Conservation (phyloP, 2,888 invertebrate species). For the Drosophila dives region DNA sequence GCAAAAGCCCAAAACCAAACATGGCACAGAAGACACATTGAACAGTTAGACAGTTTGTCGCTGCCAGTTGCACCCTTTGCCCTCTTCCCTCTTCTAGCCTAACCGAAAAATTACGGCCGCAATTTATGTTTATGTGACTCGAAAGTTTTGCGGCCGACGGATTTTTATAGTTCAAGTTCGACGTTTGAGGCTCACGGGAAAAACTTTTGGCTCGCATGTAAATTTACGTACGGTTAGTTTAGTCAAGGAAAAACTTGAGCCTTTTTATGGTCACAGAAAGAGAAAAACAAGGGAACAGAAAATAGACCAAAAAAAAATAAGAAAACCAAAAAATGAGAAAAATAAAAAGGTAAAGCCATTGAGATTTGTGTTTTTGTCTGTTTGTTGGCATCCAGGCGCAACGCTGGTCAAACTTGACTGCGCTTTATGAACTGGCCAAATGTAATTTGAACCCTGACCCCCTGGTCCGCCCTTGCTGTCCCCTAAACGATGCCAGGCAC, state of each 20-base stretch:
- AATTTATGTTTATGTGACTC: conserved; percentile 80
- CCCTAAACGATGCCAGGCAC: conserved; percentile 10
- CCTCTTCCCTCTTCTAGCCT: conserved; percentile 26
- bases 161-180: conserved; percentile 77
- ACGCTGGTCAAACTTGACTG: conserved; percentile 62
- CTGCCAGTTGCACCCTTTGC: conserved; percentile 1
- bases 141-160: conserved; percentile 62
- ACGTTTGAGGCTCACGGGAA: conserved; percentile 45
- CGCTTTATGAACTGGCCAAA: conserved; percentile 66
- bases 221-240: conserved; percentile 68
- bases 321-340: conserved; percentile 14
- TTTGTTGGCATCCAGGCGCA: conserved; percentile 43
- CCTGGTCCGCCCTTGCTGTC: conserved; percentile 4
- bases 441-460: conserved; percentile 50
- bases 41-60: conserved; percentile 27
- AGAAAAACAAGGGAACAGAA: conserved; percentile 23
- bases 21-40: conserved; percentile 29
- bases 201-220: conserved; percentile 56
- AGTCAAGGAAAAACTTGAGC: conserved; percentile 48
- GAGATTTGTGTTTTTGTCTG: conserved; percentile 47
- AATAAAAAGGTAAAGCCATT: conserved; percentile 39
- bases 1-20: conserved; percentile 33
- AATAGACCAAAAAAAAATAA: background rate
- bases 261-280: conserved; percentile 50
- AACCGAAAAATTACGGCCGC: conserved; percentile 76